Conservation (phyloP, 2,797 vertebrate genomes). For the Acipenser ruthenus region DNA sequence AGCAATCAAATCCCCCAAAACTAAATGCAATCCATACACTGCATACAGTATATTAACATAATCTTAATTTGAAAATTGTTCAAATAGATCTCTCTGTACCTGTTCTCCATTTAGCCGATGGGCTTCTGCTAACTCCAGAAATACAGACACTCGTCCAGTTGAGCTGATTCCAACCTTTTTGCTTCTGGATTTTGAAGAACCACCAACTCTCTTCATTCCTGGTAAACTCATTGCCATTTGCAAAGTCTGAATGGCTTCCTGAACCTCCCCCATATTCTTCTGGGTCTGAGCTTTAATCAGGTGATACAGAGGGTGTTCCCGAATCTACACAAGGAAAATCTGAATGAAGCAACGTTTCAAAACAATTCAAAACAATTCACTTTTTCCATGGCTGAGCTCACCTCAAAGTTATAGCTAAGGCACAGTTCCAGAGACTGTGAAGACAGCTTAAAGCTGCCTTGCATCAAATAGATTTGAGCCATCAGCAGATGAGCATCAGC, state of each 20-base stretch:
- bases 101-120: constrained; percentile 85
- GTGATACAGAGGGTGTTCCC: constrained; percentile 87
- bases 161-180: constrained; percentile 68
- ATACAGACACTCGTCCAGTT: constrained; percentile 78
- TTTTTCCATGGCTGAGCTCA: constrained; percentile 36
- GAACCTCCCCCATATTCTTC: constrained; percentile 79
- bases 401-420: constrained; percentile 93
- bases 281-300: constrained; percentile 87
- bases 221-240: constrained; percentile 90
- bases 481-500: constrained; percentile 87
- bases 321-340: constrained; percentile 57
- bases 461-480: constrained; percentile 87
- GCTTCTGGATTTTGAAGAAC: constrained; percentile 65
- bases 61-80: too few relatives aligned
- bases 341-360: constrained; percentile 1
- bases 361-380: not conserved
- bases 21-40: too few relatives aligned
- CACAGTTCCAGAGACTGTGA: constrained; percentile 89
- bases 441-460: constrained; percentile 74
- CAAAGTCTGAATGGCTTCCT: constrained; percentile 86
- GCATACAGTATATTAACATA: too few relatives aligned
- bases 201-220: constrained; percentile 64
- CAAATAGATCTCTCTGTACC: constrained; percentile 43
- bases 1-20: too few relatives aligned
- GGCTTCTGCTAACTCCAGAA: constrained; percentile 83